Evolutionary conservation across 2,113 vertebrate species (phyloP).

Genomic region (Eonycteris spelaea): DNA sequence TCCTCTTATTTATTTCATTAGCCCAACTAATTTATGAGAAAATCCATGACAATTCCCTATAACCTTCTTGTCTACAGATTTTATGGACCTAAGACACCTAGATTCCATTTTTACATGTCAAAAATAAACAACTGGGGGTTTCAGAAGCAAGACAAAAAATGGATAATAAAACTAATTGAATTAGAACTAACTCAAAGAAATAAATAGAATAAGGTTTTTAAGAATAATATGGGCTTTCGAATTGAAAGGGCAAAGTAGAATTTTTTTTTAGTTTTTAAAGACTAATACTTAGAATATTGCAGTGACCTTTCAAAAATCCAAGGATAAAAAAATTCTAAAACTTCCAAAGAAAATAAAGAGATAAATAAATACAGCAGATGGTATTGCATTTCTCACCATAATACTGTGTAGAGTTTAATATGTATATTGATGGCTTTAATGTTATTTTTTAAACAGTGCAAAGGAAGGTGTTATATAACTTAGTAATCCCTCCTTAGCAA

Average conservation of each 20-base stretch:
- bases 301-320: not conserved
- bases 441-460: not conserved
- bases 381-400: not conserved
- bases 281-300: not conserved
- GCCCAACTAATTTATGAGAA: not conserved
- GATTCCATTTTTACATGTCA: not conserved
- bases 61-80: not conserved
- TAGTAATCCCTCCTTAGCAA: not conserved
- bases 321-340: constrained; percentile 17
- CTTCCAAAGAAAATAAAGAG: not conserved
- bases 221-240: not conserved
- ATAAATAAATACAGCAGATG: not conserved
- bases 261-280: not conserved
- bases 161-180: not conserved
- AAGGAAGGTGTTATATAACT: not conserved
- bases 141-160: not conserved
- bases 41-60: not conserved
- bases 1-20: not conserved
- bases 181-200: not conserved
- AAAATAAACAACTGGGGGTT: not conserved
- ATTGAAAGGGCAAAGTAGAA: not conserved
- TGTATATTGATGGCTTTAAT: not conserved
- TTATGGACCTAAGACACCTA: not conserved
- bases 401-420: not conserved
- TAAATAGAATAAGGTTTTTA: not conserved